Evolutionary conservation across 2,888 invertebrate genomes (phyloP).

Genomic region (Catotricha subobsoleta): DNA sequence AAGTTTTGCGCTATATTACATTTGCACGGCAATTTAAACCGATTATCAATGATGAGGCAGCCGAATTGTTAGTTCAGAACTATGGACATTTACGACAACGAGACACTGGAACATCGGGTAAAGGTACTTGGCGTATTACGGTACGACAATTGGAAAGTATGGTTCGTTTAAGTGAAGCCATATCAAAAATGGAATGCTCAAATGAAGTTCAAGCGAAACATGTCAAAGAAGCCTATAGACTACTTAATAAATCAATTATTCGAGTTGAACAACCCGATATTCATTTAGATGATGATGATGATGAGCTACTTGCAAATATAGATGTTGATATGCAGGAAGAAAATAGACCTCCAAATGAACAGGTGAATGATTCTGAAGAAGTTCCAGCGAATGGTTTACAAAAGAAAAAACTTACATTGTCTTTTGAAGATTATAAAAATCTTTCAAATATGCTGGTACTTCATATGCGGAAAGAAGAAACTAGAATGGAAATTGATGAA

Average conservation of each 20-base stretch:
- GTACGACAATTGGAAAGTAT: slow-evolving; percentile 91
- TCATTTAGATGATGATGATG: slow-evolving; percentile 67
- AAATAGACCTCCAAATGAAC: slow-evolving; percentile 1
- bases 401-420: slow-evolving; percentile 61
- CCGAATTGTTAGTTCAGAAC: slow-evolving; percentile 66
- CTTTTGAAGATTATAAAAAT: slow-evolving; percentile 86
- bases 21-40: slow-evolving; percentile 95
- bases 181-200: slow-evolving; percentile 90
- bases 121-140: slow-evolving; percentile 86
- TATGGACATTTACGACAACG: slow-evolving; percentile 74
- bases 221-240: slow-evolving; percentile 76
- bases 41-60: slow-evolving; percentile 61
- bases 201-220: slow-evolving; percentile 75
- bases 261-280: slow-evolving; percentile 97
- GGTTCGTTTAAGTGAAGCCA: slow-evolving; percentile 88
- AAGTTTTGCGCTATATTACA: slow-evolving; percentile 86
- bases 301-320: slow-evolving; percentile 20
- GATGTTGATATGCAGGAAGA: slow-evolving; percentile 39
- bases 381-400: slow-evolving; percentile 23
- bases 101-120: slow-evolving; percentile 50
- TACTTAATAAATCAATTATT: slow-evolving; percentile 91
- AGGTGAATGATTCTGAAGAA: slow-evolving; percentile 27
- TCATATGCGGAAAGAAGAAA: slow-evolving; percentile 74
- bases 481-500: slow-evolving; percentile 38
- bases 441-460: slow-evolving; percentile 81